These are phyloP conservation scores for Leucophora obtusa DNA, from an alignment of 2,888 invertebrate genomes.

Conservation along the genomic window DNA sequence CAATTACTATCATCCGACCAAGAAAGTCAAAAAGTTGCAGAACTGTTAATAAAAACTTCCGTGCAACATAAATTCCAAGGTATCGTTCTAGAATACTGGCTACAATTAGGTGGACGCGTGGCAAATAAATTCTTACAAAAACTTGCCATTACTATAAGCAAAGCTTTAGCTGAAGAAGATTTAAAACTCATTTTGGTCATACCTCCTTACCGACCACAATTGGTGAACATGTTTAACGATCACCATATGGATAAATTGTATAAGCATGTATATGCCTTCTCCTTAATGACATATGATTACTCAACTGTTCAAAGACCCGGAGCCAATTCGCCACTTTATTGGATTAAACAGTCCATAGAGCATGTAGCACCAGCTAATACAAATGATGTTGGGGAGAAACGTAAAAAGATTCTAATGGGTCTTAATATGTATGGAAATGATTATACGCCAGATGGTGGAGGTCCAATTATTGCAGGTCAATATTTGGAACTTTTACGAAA, in stretches of 20 bases:
- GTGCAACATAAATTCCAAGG: constrained; percentile 92
- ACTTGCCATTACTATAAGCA: constrained; percentile 83
- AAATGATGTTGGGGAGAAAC: constrained; percentile 78
- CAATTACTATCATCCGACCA: constrained; percentile 84
- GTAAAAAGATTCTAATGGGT: constrained; percentile 90
- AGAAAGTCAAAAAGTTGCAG: constrained; percentile 84
- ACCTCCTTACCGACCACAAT: constrained; percentile 83
- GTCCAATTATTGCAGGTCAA: constrained; percentile 88
- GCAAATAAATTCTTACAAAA: constrained; percentile 81
- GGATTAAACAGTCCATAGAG: constrained; percentile 89
- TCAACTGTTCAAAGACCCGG: constrained; percentile 90
- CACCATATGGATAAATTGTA: constrained; percentile 88
- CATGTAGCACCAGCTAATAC: constrained; percentile 83
- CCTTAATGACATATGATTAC: constrained; percentile 98
- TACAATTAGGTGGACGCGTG: constrained; percentile 86
- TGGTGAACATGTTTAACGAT: constrained; percentile 84
- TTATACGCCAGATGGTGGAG: constrained; percentile 89
- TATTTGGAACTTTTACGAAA: constrained; percentile 87
- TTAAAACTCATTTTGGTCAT: constrained; percentile 87
- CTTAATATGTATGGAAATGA: constrained; percentile 96
- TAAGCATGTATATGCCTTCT: constrained; percentile 89
- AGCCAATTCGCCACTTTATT: constrained; percentile 92
- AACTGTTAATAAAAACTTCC: constrained; percentile 84
- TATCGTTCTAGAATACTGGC: constrained; percentile 93
- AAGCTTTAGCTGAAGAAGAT: constrained; percentile 80